Conservation (phyloP, 2,797 vertebrate species). For the Choloepus didactylus region DNA sequence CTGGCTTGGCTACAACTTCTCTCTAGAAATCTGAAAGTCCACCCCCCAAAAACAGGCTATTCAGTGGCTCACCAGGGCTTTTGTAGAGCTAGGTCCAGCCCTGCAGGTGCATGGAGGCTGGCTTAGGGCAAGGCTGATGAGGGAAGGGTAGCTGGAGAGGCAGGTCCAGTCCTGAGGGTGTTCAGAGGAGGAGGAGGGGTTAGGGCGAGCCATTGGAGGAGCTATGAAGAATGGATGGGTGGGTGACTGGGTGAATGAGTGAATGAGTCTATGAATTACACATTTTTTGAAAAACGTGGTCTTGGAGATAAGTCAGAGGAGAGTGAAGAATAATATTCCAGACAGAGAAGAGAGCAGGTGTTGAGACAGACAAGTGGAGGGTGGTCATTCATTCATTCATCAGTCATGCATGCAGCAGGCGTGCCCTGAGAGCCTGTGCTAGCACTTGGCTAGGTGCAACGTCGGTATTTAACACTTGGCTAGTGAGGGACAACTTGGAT, state of each 20-base stretch:
- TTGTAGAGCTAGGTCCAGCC: background rate
- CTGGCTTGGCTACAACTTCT: background rate
- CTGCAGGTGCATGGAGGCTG: background rate
- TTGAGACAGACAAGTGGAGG: background rate
- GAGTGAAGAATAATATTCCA: background rate
- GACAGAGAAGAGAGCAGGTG: background rate
- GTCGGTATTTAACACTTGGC: background rate
- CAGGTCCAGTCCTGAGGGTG: background rate
- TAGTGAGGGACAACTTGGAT: background rate
- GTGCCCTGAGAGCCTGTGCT: background rate
- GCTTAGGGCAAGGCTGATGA: background rate
- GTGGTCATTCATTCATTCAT: background rate
- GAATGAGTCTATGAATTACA: background rate
- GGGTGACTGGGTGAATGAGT: background rate
- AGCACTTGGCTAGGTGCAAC: too few relatives aligned
- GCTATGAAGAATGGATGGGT: background rate
- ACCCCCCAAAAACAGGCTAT: background rate
- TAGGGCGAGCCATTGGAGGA: background rate
- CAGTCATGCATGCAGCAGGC: background rate
- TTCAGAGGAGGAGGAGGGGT: background rate
- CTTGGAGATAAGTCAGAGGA: background rate
- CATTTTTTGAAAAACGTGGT: background rate
- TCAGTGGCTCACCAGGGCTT: background rate
- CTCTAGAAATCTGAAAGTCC: background rate
- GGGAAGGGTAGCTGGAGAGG: background rate